phyloP scores from a whole-genome alignment of 1,140 invertebrate species.

The Drosophila pectinifera region DNA sequence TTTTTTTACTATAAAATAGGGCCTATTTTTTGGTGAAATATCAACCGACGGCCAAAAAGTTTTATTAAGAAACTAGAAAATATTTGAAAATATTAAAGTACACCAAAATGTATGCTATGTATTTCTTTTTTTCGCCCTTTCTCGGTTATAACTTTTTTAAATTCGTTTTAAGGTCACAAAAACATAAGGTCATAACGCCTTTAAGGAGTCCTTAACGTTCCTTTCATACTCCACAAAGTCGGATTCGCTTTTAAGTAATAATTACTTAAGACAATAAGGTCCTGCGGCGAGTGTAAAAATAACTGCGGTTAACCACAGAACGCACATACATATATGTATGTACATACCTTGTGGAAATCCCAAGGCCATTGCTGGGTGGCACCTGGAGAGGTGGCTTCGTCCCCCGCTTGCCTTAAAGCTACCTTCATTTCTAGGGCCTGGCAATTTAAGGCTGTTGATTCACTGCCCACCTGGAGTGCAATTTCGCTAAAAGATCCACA shows the following conservation, averaged over 20 bases:
- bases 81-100: too few relatives aligned
- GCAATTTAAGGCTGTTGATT: constrained; percentile 42
- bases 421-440: constrained; percentile 19
- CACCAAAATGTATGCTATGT: too few relatives aligned
- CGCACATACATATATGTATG: constrained; percentile 2
- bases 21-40: too few relatives aligned
- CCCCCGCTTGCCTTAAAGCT: constrained; percentile 28
- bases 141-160: too few relatives aligned
- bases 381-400: constrained; percentile 20
- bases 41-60: too few relatives aligned
- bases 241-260: not conserved
- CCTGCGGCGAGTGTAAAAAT: constrained; percentile 27
- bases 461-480: constrained; percentile 24
- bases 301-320: constrained; percentile 41
- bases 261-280: constrained; percentile 14
- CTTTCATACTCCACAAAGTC: not conserved
- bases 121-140: too few relatives aligned
- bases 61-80: too few relatives aligned
- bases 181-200: too few relatives aligned
- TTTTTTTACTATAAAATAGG: not conserved
- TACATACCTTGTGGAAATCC: constrained; percentile 9
- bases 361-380: constrained; percentile 17
- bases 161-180: too few relatives aligned
- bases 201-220: too few relatives aligned
- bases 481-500: constrained; percentile 44